A percentile compares a stretch with the other conserved stretches of the same genome.
Evolutionary conservation across 2,113 vertebrate species (phyloP).

Genomic region (Periophthalmodon schlosseri): DNA sequence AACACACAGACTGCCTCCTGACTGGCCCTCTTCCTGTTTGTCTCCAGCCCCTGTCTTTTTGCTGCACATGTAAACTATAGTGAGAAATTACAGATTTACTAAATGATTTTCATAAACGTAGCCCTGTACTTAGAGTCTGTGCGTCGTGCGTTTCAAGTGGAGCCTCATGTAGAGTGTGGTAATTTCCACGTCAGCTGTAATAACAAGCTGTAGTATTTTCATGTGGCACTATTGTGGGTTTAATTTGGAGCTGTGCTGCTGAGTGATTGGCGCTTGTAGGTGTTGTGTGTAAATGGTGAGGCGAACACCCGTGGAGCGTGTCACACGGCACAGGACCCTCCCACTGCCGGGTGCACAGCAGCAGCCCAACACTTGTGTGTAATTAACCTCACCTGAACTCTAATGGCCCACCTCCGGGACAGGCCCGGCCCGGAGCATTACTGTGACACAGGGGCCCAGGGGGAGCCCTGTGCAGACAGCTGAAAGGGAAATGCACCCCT

Average conservation of each 20-base stretch:
- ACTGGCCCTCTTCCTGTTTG: constrained; percentile 46
- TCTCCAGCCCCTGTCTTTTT: constrained; percentile 34
- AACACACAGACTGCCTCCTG: constrained; percentile 66
- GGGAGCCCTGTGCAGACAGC: constrained; percentile 60
- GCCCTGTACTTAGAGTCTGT: constrained; percentile 55
- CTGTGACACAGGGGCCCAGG: constrained; percentile 65
- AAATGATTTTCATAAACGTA: constrained; percentile 53
- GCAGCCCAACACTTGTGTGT: constrained; percentile 75
- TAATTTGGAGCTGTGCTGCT: constrained; percentile 62
- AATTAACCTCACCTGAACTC: constrained; percentile 81
- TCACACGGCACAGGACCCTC: constrained; percentile 62
- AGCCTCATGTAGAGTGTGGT: constrained; percentile 51
- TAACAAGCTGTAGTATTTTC: constrained; percentile 68
- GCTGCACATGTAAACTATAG: constrained; percentile 31
- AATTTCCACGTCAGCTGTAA: constrained; percentile 58
- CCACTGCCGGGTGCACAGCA: constrained; percentile 59
- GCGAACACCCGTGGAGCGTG: constrained; percentile 65
- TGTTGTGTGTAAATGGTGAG: constrained; percentile 73
- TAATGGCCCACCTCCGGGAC: constrained; percentile 77
- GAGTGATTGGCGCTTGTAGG: constrained; percentile 69
- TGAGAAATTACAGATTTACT: constrained; percentile 43
- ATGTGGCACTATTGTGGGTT: constrained; percentile 63
- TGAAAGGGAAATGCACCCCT: constrained; percentile 69
- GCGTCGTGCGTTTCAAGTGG: constrained; percentile 38
- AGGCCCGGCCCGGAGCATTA: constrained; percentile 68